A percentile compares a stretch with the other conserved stretches of the same genome.
These are phyloP conservation scores for Esperia sulphurella DNA, from an alignment of 2,888 invertebrate species.

Conservation along the genomic window DNA sequence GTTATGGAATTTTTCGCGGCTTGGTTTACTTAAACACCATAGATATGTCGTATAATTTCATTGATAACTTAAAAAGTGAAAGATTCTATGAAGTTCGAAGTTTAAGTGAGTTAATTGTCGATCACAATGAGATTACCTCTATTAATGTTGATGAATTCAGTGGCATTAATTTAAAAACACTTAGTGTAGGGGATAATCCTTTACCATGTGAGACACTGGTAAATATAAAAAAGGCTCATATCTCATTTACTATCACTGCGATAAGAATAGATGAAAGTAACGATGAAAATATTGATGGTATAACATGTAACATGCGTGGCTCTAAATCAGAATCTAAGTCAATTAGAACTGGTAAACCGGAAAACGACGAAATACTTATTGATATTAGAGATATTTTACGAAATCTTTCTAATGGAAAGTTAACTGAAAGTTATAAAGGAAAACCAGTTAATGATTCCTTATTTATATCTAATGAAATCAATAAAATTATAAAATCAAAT, in stretches of 20 bases:
- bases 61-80: constrained; percentile 43
- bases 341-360: neutral
- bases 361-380: constrained; percentile 16
- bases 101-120: constrained; percentile 40
- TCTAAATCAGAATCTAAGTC: neutral
- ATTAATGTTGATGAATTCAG: constrained; percentile 39
- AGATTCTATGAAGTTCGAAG: constrained; percentile 43
- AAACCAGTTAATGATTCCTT: constrained; percentile 5
- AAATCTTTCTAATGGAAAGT: neutral
- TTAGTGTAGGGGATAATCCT: constrained; percentile 62
- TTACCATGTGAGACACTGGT: constrained; percentile 44
- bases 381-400: constrained; percentile 28
- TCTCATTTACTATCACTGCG: constrained; percentile 35
- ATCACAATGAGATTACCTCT: constrained; percentile 45
- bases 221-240: constrained; percentile 25
- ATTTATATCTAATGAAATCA: constrained; percentile 10
- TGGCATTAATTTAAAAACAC: constrained; percentile 25
- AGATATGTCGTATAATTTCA: constrained; percentile 51
- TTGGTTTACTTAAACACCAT: constrained; percentile 35
- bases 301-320: constrained; percentile 26
- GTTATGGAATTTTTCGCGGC: constrained; percentile 51
- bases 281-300: constrained; percentile 34
- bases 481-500: constrained; percentile 11
- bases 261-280: constrained; percentile 25
- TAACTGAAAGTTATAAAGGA: neutral